Evolutionary conservation across 2,113 vertebrate genomes (phyloP), one percentile per base, ranked within the genome.

Genomic region (Diadophis punctatus): DNA sequence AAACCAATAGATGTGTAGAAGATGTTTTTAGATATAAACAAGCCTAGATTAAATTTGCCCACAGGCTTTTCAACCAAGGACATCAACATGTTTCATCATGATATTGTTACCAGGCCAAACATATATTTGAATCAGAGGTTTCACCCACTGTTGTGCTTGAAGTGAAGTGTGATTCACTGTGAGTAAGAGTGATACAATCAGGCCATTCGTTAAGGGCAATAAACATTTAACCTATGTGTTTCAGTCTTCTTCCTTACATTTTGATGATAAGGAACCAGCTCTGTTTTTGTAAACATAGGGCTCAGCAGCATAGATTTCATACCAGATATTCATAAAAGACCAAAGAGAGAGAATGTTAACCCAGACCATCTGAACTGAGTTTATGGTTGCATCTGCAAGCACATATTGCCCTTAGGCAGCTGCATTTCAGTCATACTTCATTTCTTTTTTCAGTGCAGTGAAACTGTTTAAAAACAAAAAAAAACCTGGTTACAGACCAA

Each of bases 311-410:
- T 88, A 91, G 91, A 2, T 53, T 91, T 92, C 51, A 51, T 52
- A 51, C 87, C 52, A 90, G 91, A 92, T 4, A 85, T 14, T 52
- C 20, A 52, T 92, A 92, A 94, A 88, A 91, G 48, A 52, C 9
- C 74, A 90, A 18, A 63, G 23, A 30, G 11, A 55, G 58, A 68
- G 51, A 43, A 86, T 88, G 34, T 88, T 93, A 88, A 94, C 90
- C 56, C 0, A 93, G 46, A 74, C 89, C 80, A 93, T 27, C 90
- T 68, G 18, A 85, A 56, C 60, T 86, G 88, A 94, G 25, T 91
- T 93, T 92, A 85, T 34, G 93, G 63, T 85, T 60, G 39, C 27
- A 93, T 94, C 95, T 96, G 93, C 88, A 96, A 94, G 89, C 2
- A 87, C 0, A 52, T 12, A 87, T 9, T 6, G n/a, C 89, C 74